Base-by-base conservation (phyloP, 2,113 vertebrate species). In the Phalacrocorax brasilianus region DNA sequence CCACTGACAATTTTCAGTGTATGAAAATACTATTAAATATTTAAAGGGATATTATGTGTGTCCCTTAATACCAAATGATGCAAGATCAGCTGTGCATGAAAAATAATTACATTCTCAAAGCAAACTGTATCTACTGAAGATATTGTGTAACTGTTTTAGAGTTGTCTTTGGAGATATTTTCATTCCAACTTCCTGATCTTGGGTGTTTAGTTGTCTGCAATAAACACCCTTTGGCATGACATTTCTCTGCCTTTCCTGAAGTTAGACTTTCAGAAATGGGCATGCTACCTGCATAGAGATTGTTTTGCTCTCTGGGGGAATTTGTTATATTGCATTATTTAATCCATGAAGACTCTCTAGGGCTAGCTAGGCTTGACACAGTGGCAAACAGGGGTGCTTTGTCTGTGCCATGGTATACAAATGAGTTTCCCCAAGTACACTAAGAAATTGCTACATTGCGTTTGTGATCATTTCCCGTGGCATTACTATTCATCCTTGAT, bases 11-110 rank as follows among this genome's bases (percentile, higher is more conserved):
- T 83, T 88, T 89, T 78, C 81, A 85, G 44, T 61, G 78, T 45
- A 38, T 71, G 24, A 94, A 84, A 93, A 89, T 28, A 91, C 32
- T 77, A 30, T 44, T 97, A 88, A 94, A 89, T 76, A 96, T 90
- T 95, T 95, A 13, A 89, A 93, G 26, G 53, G n/a, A 14, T 95
- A 83, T 94, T 95, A 53, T 91, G 47, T 62, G 82, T 52, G 45
- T 26, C 47, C 50, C 68, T 80, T 52, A 62, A 70, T 16, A 84
- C 75, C 89, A 68, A 95, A 55, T 67, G 6, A 63, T 88, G 53
- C 56, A 92, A 89, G 84, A 66, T 85, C 70, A 74, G 27, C 56
- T 85, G 52, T 75, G 66, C 27, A 42, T 53, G 33, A 92, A 47
- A 95, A 91, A 80, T 32, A 73, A 15, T 73, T 71, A 21, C 49